Evolutionary conservation across 2,113 vertebrate genomes (phyloP).

Genomic region (Herpetotheres cachinnans): DNA sequence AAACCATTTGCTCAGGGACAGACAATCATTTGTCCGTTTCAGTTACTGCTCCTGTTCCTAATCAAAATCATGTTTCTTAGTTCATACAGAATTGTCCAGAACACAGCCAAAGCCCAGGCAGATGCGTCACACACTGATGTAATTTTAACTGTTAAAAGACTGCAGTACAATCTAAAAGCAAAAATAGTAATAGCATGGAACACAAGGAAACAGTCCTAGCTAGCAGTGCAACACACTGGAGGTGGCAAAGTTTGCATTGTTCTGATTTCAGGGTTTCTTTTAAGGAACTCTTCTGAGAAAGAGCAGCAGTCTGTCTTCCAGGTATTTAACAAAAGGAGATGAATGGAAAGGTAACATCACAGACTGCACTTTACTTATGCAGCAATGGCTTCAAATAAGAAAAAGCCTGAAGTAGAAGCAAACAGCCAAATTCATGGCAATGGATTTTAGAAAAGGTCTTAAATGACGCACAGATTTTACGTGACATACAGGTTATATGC

Average conservation of each 20-base stretch:
- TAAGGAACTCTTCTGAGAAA: background rate
- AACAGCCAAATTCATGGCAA: background rate
- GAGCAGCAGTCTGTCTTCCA: background rate
- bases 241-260: background rate
- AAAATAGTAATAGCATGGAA: accelerated
- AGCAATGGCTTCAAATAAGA: background rate
- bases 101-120: background rate
- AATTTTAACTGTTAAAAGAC: background rate
- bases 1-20: background rate
- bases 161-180: background rate
- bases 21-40: background rate
- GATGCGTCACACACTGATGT: background rate
- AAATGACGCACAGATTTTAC: background rate
- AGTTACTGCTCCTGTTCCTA: background rate
- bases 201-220: background rate
- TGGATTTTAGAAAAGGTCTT: background rate
- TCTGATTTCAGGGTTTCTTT: background rate
- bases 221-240: background rate
- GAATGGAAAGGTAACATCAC: background rate
- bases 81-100: background rate
- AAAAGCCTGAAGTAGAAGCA: background rate
- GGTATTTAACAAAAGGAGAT: background rate
- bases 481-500: background rate
- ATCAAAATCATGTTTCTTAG: background rate
- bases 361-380: background rate